Conservation (phyloP, 2,888 invertebrate genomes). For the Altica lythri region DNA sequence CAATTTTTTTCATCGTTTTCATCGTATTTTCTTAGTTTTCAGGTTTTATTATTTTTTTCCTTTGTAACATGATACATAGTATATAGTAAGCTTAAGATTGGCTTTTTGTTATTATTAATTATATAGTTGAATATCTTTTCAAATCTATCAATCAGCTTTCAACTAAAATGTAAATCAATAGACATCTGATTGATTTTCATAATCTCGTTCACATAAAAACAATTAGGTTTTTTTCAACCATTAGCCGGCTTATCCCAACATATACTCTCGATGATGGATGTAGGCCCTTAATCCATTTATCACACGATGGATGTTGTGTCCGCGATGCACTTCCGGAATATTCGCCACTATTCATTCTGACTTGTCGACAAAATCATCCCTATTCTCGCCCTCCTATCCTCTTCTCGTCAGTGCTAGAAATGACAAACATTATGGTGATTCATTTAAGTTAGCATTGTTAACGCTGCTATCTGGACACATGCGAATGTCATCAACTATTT, state of each 20-base stretch:
- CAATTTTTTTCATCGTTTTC: too few relatives aligned
- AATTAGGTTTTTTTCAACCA: slow-evolving; percentile 8
- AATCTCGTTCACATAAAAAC: slow-evolving; percentile 4
- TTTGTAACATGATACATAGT: too few relatives aligned
- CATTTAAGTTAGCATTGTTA: slow-evolving; percentile 49
- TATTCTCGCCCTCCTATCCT: background rate
- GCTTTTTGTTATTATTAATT: too few relatives aligned
- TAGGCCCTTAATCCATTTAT: slow-evolving; percentile 32
- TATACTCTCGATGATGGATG: slow-evolving; percentile 33
- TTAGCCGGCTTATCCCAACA: slow-evolving; percentile 32
- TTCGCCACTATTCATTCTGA: slow-evolving; percentile 22
- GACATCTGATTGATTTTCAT: background rate
- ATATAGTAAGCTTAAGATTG: too few relatives aligned
- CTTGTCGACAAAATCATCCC: slow-evolving; percentile 9
- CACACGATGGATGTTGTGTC: slow-evolving; percentile 29
- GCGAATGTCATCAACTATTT: slow-evolving; percentile 37
- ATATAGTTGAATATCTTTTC: background rate
- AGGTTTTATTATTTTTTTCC: too few relatives aligned
- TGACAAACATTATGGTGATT: slow-evolving; percentile 53
- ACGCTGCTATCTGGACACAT: slow-evolving; percentile 41
- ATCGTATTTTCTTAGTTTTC: too few relatives aligned
- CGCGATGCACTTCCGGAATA: slow-evolving; percentile 35
- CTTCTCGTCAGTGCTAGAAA: slow-evolving; percentile 30
- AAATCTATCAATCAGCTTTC: background rate
- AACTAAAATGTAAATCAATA: background rate